Conservation (phyloP, 2,113 vertebrate genomes). For the Todiramphus saurophagus region DNA sequence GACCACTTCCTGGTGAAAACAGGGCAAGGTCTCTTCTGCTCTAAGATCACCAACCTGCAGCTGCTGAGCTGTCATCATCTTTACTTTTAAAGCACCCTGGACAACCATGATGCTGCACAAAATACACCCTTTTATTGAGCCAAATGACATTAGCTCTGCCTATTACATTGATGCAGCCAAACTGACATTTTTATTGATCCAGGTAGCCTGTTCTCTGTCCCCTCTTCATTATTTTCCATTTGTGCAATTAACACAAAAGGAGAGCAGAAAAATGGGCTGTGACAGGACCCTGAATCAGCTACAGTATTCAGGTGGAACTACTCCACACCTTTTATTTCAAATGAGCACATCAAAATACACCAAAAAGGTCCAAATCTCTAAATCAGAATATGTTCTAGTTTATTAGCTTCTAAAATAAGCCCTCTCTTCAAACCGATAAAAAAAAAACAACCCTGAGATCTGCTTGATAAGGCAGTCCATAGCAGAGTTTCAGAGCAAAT, state of each 20-base stretch:
- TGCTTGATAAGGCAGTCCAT: neutral
- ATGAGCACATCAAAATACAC: neutral
- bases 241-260: slow-evolving; percentile 12
- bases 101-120: neutral
- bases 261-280: slow-evolving; percentile 1
- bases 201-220: neutral
- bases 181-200: slow-evolving; percentile 32
- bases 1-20: neutral
- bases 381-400: neutral
- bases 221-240: slow-evolving; percentile 47
- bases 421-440: neutral
- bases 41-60: neutral
- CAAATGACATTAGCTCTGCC: neutral
- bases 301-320: neutral
- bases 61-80: neutral
- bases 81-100: neutral
- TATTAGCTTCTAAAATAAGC: neutral
- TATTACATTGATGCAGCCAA: neutral
- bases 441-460: neutral
- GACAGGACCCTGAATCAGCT: neutral
- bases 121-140: slow-evolving; percentile 19
- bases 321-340: slow-evolving; percentile 1
- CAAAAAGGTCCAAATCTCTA: neutral
- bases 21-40: neutral
- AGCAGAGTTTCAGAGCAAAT: neutral